Conservation (phyloP, 1,140 invertebrate genomes). For the Eubasilissa regina region DNA sequence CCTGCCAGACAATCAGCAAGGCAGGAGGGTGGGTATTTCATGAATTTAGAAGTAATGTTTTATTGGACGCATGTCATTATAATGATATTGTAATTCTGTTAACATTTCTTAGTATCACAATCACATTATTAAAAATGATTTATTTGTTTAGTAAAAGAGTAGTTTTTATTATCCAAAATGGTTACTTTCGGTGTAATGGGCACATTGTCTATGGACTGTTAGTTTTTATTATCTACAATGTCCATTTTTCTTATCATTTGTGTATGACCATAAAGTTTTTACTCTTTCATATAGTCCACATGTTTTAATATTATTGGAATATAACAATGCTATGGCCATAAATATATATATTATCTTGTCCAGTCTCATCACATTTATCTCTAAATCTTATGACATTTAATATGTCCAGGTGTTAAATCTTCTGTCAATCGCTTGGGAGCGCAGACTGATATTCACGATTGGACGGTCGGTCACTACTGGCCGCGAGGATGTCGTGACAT, state of each 20-base stretch:
- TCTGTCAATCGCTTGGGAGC: slow-evolving; percentile 86
- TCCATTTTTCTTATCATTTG: too few species aligned
- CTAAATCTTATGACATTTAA: not conserved
- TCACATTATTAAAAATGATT: too few species aligned
- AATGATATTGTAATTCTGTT: too few species aligned
- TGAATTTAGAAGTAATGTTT: too few species aligned
- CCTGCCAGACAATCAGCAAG: slow-evolving; percentile 84
- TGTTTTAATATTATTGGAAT: too few species aligned
- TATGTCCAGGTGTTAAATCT: slow-evolving; percentile 75
- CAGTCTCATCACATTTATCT: not conserved
- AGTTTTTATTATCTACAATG: not conserved
- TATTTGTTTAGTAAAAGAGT: too few species aligned
- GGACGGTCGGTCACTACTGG: slow-evolving; percentile 91
- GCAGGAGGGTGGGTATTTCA: slow-evolving; percentile 73
- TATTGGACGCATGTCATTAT: too few species aligned
- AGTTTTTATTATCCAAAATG: too few species aligned
- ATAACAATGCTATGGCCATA: not conserved
- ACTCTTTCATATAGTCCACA: too few species aligned
- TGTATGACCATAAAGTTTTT: too few species aligned
- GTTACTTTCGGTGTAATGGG: not conserved
- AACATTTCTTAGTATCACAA: too few species aligned
- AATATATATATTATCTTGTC: not conserved
- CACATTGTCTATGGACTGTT: not conserved
- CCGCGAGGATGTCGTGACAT: slow-evolving; percentile 89
- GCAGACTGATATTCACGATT: slow-evolving; percentile 89